phyloP scores from a whole-genome alignment of 2,888 invertebrate species.

The Drosophila pseudotalamancana region DNA sequence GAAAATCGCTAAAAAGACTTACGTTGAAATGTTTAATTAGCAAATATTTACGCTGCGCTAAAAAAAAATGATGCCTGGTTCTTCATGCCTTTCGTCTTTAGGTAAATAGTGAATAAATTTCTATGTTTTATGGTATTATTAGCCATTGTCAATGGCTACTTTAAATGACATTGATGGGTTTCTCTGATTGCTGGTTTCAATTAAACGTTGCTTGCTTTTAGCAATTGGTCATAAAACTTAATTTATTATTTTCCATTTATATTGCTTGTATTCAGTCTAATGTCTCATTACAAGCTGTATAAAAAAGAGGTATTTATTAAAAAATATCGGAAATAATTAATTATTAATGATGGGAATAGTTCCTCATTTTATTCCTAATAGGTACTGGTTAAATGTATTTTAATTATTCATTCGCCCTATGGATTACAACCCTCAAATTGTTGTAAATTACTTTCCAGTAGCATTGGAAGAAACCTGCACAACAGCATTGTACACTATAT shows the following conservation, averaged over 20 bases:
- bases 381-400: not conserved
- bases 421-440: not conserved
- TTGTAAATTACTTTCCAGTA: conserved; percentile 13
- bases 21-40: conserved; percentile 73
- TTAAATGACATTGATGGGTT: conserved; percentile 37
- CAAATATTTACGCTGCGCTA: conserved; percentile 66
- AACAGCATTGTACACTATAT: conserved; percentile 1
- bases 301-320: no score
- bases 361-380: not conserved
- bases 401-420: conserved; percentile 28
- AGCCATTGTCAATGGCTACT: conserved; percentile 45
- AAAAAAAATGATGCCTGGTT: conserved; percentile 32
- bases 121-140: conserved; percentile 31
- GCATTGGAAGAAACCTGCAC: conserved; percentile 1
- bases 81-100: conserved; percentile 32
- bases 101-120: conserved; percentile 48
- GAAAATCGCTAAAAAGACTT: conserved; percentile 29
- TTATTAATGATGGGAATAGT: no score
- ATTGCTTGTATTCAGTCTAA: no score
- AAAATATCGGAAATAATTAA: no score
- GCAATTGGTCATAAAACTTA: not conserved
- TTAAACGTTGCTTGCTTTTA: conserved; percentile 21
- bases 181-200: conserved; percentile 39
- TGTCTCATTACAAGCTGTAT: no score
- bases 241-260: no score